Conservation (phyloP, 1,140 invertebrate species). For the Macrostomum lignano region DNA sequence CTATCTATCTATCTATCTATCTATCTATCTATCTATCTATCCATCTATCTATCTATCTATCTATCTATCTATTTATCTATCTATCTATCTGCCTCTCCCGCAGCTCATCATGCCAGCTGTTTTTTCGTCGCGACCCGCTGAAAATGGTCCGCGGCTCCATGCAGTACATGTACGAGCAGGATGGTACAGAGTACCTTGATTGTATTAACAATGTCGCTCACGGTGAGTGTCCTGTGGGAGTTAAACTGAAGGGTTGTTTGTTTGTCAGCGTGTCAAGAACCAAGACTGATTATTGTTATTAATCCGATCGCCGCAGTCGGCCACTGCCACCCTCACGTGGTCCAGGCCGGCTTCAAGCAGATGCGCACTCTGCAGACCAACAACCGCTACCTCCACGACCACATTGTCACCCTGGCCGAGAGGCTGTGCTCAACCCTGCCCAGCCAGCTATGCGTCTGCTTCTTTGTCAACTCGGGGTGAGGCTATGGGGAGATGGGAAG, state of each 20-base stretch:
- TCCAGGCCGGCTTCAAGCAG: conserved; percentile 53
- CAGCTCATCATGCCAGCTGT: conserved; percentile 67
- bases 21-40: too few species aligned
- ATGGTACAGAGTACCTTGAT: conserved; percentile 57
- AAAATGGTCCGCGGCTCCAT: conserved; percentile 63
- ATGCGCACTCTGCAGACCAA: conserved; percentile 68
- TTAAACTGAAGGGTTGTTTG: too few species aligned
- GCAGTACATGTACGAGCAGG: conserved; percentile 89
- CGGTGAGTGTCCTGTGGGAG: too few species aligned
- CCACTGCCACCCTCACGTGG: conserved; percentile 75
- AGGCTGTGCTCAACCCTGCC: conserved; percentile 48
- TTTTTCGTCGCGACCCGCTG: conserved; percentile 61
- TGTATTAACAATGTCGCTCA: conserved; percentile 97
- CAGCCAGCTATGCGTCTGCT: conserved; percentile 47
- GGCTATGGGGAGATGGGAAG: too few species aligned
- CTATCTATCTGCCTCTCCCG: too few species aligned
- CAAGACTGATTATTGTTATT: conserved; percentile 1
- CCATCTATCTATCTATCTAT: too few species aligned
- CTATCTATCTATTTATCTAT: too few species aligned
- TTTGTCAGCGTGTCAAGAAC: too few species aligned
- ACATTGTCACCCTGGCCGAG: conserved; percentile 61
- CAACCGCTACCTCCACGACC: conserved; percentile 73
- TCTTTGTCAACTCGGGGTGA: conserved; percentile 69
- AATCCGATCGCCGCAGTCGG: conserved; percentile 39
- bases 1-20: too few species aligned